Evolutionary conservation across 2,797 vertebrate species (phyloP).

Genomic region (Myiotriccus ornatus): DNA sequence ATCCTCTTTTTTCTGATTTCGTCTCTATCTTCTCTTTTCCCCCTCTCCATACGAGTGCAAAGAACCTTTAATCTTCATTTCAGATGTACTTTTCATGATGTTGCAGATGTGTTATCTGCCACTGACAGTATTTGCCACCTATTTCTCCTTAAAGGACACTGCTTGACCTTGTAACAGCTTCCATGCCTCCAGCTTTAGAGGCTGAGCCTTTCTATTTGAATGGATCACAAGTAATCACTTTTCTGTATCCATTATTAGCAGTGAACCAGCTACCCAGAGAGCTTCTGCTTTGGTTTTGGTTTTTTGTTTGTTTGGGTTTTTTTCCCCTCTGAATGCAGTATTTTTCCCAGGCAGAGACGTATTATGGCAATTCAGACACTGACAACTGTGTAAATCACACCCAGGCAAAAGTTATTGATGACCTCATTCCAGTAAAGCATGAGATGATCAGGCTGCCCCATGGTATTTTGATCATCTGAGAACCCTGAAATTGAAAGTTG

Average conservation of each 20-base stretch:
- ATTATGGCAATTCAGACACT: constrained; percentile 58
- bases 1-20: constrained; percentile 36
- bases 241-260: constrained; percentile 37
- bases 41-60: background rate
- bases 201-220: constrained; percentile 28
- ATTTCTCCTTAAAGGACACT: constrained; percentile 43
- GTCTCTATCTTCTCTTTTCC: background rate
- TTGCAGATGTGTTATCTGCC: constrained; percentile 22
- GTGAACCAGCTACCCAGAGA: constrained; percentile 26
- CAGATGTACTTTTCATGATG: background rate
- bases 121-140: background rate
- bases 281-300: background rate
- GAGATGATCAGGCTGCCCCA: constrained; percentile 58
- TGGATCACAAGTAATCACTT: constrained; percentile 55
- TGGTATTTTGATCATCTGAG: constrained; percentile 52
- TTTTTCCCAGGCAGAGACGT: constrained; percentile 59
- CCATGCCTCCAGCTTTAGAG: constrained; percentile 10
- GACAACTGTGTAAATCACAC: constrained; percentile 63
- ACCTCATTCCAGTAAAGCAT: constrained; percentile 55
- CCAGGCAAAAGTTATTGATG: constrained; percentile 47
- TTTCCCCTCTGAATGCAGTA: background rate
- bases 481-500: constrained; percentile 55
- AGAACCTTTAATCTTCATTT: constrained; percentile 59
- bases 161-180: constrained; percentile 60
- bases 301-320: too few species aligned